A percentile compares a stretch with the other conserved stretches of the same genome.
phyloP scores from a whole-genome alignment of 2,888 invertebrate species.

The Mythimna pallens region DNA sequence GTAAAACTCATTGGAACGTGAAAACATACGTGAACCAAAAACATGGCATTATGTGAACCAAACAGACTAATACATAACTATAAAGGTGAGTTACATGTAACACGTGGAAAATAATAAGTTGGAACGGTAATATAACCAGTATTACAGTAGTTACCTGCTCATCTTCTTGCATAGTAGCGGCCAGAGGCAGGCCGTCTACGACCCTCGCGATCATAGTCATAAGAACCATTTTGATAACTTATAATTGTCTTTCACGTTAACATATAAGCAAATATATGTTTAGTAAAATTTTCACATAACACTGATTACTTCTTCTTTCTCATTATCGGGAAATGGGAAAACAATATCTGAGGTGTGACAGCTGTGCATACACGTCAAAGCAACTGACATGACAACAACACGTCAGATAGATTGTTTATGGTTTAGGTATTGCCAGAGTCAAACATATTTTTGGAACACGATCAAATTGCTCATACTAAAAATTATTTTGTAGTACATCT shows the following conservation, averaged over 20 bases:
- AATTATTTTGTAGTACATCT: too few species aligned
- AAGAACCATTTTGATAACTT: slow-evolving; percentile 94
- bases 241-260: slow-evolving; percentile 69
- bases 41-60: slow-evolving; percentile 17
- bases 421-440: slow-evolving; percentile 17
- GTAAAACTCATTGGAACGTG: slow-evolving; percentile 53
- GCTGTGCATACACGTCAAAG: slow-evolving; percentile 83
- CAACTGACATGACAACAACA: slow-evolving; percentile 82
- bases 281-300: slow-evolving; percentile 64
- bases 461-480: too few species aligned
- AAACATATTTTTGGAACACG: slow-evolving; percentile 2
- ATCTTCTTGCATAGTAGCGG: slow-evolving; percentile 99
- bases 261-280: slow-evolving; percentile 66
- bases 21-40: slow-evolving; percentile 49
- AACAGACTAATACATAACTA: slow-evolving; percentile 19
- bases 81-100: slow-evolving; percentile 32
- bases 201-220: slow-evolving; percentile 99
- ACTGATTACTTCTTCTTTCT: slow-evolving; percentile 80
- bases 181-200: slow-evolving; percentile 98
- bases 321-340: slow-evolving; percentile 80
- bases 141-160: slow-evolving; percentile 94
- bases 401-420: slow-evolving; percentile 69
- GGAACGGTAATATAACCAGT: slow-evolving; percentile 9
- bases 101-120: slow-evolving; percentile 27
- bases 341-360: slow-evolving; percentile 75